Evolutionary conservation across 53 echinoderm and acorn worm species (phyloP).

Genomic region (Arbacia lixula): DNA sequence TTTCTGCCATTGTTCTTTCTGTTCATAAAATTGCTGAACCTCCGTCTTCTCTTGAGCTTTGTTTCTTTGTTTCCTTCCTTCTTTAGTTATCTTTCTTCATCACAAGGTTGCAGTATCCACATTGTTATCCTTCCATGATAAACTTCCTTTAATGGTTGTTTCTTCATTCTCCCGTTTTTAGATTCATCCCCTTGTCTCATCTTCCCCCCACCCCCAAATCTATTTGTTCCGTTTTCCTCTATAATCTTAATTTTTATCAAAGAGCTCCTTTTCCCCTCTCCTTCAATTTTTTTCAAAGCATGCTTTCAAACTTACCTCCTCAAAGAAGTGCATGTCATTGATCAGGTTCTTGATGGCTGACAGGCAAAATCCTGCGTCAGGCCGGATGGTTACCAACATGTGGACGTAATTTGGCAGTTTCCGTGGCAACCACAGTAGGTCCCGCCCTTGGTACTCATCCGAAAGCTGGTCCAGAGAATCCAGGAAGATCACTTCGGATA

Average conservation of each 20-base stretch:
- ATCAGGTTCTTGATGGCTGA: slow-evolving; percentile 73
- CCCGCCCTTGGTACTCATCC: slow-evolving; percentile 85
- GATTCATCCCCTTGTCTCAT: not conserved
- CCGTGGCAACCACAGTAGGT: slow-evolving; percentile 83
- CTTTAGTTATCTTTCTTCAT: no score
- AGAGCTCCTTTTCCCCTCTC: no score
- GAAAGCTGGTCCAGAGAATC: slow-evolving; percentile 93
- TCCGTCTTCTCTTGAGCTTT: no score
- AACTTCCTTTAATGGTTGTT: no score
- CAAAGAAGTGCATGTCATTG: slow-evolving; percentile 33
- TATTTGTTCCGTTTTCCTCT: no score
- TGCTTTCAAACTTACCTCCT: slow-evolving; percentile 46
- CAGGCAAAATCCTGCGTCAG: slow-evolving; percentile 73
- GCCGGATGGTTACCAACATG: slow-evolving; percentile 77
- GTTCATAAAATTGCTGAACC: no score
- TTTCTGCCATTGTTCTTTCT: no score
- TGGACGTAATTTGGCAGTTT: slow-evolving; percentile 72
- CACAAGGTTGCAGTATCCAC: no score
- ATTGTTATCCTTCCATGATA: no score
- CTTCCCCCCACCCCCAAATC: not conserved
- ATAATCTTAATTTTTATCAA: no score
- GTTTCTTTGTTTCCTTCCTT: no score
- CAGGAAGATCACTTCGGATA: slow-evolving; percentile 77
- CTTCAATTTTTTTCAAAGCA: not conserved
- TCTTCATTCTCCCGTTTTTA: no score